These are phyloP conservation scores for Ophraella communa DNA, from an alignment of 2,888 invertebrate genomes.

Conservation along the genomic window DNA sequence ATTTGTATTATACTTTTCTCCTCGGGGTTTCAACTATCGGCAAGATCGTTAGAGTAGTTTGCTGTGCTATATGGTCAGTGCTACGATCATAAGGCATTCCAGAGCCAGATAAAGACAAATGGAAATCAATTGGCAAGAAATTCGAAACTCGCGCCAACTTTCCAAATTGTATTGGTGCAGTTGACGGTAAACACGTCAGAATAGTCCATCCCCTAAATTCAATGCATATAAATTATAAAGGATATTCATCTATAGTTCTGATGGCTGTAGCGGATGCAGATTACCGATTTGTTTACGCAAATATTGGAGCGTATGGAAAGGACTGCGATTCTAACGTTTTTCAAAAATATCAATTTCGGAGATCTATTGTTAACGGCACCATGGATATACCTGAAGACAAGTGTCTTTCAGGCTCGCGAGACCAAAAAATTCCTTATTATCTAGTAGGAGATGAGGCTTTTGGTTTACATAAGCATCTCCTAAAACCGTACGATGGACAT, in stretches of 20 bases:
- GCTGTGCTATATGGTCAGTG: background rate
- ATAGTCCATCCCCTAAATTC: background rate
- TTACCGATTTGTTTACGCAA: slow-evolving; percentile 9
- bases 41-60: slow-evolving; percentile 1
- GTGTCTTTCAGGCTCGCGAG: background rate
- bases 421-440: slow-evolving; percentile 5
- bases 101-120: background rate
- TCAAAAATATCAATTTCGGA: background rate
- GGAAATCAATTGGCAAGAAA: background rate
- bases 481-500: too few relatives aligned
- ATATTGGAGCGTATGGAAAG: slow-evolving; percentile 13
- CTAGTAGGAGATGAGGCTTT: slow-evolving; percentile 10
- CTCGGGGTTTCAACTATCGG: slow-evolving; percentile 8
- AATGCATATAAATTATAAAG: slow-evolving; percentile 16
- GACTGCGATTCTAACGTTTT: slow-evolving; percentile 11
- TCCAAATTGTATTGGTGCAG: slow-evolving; percentile 16
- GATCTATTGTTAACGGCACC: background rate
- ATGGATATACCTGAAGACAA: background rate
- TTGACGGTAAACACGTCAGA: slow-evolving; percentile 16
- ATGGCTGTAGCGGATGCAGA: slow-evolving; percentile 10
- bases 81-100: background rate
- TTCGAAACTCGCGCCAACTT: slow-evolving; percentile 15
- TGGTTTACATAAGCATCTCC: slow-evolving; percentile 12
- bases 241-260: slow-evolving; percentile 5
- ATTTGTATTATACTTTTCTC: slow-evolving; percentile 15